Conservation (phyloP, 2,113 vertebrate genomes). For the Cinclus cinclus region DNA sequence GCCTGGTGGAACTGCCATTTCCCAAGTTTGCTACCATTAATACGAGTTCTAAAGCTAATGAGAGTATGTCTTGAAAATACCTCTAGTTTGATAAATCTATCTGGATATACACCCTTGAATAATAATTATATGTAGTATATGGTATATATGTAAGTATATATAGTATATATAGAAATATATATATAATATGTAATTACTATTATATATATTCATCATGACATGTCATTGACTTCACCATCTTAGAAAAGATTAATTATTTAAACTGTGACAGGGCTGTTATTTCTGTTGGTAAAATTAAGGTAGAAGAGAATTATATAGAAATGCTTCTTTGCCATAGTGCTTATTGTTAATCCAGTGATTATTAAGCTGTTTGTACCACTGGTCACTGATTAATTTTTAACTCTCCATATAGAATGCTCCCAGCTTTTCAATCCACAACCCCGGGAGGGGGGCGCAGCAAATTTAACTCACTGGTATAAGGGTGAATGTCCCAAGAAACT, state of each 20-base stretch:
- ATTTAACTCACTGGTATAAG: neutral
- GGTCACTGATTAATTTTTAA: neutral
- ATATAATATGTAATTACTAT: too few relatives aligned
- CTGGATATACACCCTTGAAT: neutral
- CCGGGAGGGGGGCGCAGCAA: neutral
- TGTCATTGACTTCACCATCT: neutral
- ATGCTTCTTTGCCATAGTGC: rapidly evolving
- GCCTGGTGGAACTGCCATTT: neutral
- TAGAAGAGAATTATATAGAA: neutral
- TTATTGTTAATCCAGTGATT: neutral
- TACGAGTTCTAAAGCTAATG: neutral
- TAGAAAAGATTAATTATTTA: neutral
- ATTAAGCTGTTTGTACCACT: neutral
- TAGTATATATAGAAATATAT: too few relatives aligned
- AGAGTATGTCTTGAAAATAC: neutral
- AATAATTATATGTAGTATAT: neutral
- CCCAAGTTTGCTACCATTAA: neutral
- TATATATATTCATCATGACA: neutral
- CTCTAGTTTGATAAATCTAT: neutral
- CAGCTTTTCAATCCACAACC: neutral
- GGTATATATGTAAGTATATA: too few relatives aligned
- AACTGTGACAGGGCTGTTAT: neutral
- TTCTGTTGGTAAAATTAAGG: neutral
- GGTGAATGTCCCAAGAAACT: neutral
- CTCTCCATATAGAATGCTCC: neutral